Evolutionary conservation across 2,113 vertebrate genomes (phyloP), one percentile per base, ranked within the genome.

Genomic region (Malurus cyaneus): DNA sequence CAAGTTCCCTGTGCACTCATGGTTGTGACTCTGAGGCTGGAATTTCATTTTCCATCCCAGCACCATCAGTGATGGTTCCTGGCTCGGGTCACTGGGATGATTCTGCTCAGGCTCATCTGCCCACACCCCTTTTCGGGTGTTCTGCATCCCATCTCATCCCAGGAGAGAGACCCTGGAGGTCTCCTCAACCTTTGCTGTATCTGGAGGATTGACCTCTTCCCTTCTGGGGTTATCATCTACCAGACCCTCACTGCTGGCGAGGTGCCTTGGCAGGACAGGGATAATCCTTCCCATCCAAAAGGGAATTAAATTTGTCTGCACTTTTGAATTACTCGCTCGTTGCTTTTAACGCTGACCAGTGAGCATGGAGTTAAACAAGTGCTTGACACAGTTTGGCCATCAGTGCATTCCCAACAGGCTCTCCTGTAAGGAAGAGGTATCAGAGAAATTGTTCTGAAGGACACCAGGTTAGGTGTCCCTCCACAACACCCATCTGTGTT

Each of bases 1-100:
- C 20, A 61, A 18, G 18, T 24, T 47, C n/a, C 28, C 53, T 34
- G n/a, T 19, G 6, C 0, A 2, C 25, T 61, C 1, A 0, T 42
- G 59, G 21, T 10, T 65, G 62, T 70, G 57, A 50, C 7, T 50
- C 15, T 46, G 8, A 39, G 42, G 9, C 12, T 61, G 79, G 31
- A 62, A 42, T 80, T 76, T 47, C 47, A 26, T 29, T 72, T 67
- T 73, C 53, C 71, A 39, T 24, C 11, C 26, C 60, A 59, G 62
- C 52, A 36, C 18, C 9, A 6, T 8, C 64, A 77, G 26, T 11
- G 47, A 5, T 10, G 14, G 32, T 32, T 80, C 52, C 52, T 61
- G 69, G 79, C 21, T 31, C 42, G 53, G 56, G 42, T 31, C 42
- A 21, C 34, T 12, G 49, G 36, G n/a, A 13, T 31, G 20, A 19